These are phyloP conservation scores for Hypotaenidia okinawae DNA, from an alignment of 2,797 vertebrate genomes.

Conservation along the genomic window DNA sequence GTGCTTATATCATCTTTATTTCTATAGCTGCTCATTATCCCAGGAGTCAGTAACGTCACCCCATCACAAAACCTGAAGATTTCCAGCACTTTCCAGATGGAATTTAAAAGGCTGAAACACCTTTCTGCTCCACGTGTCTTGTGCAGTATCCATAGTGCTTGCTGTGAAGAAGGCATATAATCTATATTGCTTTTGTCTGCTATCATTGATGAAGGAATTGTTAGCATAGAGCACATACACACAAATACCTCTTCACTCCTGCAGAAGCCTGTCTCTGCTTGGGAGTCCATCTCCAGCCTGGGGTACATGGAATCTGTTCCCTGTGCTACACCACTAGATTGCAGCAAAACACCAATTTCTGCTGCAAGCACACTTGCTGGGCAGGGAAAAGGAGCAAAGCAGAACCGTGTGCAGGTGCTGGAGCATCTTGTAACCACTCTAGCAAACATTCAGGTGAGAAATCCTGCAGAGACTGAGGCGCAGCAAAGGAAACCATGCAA, in stretches of 20 bases:
- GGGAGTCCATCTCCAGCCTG: neutral
- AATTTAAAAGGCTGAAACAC: neutral
- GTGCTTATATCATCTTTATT: neutral
- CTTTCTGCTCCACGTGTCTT: neutral
- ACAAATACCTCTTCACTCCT: neutral
- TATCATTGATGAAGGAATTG: neutral
- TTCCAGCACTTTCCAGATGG: neutral
- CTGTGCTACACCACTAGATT: slow-evolving; percentile 42
- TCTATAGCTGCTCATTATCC: neutral
- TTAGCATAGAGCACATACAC: fast-evolving
- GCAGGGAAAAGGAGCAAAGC: neutral
- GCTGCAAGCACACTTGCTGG: neutral
- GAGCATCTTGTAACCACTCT: neutral
- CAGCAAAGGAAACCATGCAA: neutral
- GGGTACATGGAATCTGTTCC: neutral
- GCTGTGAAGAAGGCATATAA: neutral
- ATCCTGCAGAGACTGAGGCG: neutral
- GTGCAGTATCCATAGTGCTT: neutral
- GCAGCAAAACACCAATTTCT: slow-evolving; percentile 51
- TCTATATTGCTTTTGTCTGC: neutral
- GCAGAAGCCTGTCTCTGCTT: neutral
- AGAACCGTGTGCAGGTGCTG: neutral
- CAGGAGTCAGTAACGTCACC: neutral
- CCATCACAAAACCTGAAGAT: neutral
- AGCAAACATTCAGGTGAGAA: neutral